Base-by-base conservation (phyloP, 2,113 vertebrate species). In the Heterotis niloticus region DNA sequence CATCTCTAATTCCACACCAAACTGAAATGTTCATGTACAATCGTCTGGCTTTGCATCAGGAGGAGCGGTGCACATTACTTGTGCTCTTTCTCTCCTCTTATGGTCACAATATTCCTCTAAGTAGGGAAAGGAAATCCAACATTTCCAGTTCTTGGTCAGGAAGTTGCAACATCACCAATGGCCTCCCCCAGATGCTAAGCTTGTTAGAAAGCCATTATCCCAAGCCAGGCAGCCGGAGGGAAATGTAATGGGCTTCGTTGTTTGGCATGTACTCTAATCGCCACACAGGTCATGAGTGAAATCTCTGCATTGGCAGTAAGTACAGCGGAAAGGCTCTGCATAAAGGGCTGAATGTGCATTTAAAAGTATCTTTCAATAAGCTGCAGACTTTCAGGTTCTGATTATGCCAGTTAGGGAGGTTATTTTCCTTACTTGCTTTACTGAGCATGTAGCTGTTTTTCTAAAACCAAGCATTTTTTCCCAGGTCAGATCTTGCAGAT, bases 121-220 rank as follows among this genome's bases (percentile, higher is more conserved):
- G 69, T 51, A 54, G 69, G 23, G 51, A 54, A n/a, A 44, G 34
- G 10, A 10, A 51, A n/a, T 23, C 44, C 34, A 14, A 20, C 51
- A 5, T 23, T 54, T 13, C 34, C 34, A 44, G 34, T 44, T 44
- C 34, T 44, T 7, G n/a, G n/a, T 44, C 69, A 54, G 29, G 62
- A 44, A 26, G 16, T 54, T 62, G 66, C 34, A 70, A 54, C 54
- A 17, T 44, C 34, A 44, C 34, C 34, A 44, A 7, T 44, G 34
- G 34, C 29, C 28, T 64, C 74, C 69, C 28, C 65, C 28, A 28
- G 64, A 65, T 70, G n/a, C 80, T 74, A 65, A 64, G 68, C 80
- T 77, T 73, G 76, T 81, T 77, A 81, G 67, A 28, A 44, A 77
- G 60, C 68, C 59, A 81, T 81, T 81, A 77, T 76, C 23, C 80